phyloP scores from a whole-genome alignment of 2,888 invertebrate genomes.

The Ctena decussata region DNA sequence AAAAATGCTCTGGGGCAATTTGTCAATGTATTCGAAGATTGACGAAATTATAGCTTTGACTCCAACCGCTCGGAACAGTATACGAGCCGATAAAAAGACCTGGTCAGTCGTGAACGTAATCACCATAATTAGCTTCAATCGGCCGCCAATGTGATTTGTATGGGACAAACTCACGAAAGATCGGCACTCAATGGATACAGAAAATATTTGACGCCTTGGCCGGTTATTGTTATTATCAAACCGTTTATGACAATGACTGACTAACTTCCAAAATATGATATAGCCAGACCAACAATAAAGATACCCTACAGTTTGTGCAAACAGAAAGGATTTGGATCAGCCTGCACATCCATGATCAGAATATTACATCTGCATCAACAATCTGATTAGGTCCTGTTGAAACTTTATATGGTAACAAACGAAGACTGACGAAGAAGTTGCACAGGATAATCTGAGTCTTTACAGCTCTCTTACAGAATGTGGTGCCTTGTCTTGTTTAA shows the following conservation, averaged over 20 bases:
- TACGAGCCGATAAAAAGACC: slow-evolving; percentile 12
- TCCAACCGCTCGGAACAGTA: not conserved
- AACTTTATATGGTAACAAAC: too few species aligned
- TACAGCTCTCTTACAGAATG: too few species aligned
- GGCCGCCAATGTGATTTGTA: slow-evolving; percentile 31
- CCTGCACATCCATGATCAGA: too few species aligned
- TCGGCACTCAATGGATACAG: slow-evolving; percentile 31
- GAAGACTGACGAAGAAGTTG: too few species aligned
- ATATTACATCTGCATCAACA: too few species aligned
- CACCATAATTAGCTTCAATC: slow-evolving; percentile 47
- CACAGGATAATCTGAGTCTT: too few species aligned
- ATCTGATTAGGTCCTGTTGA: too few species aligned
- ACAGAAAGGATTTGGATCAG: too few species aligned
- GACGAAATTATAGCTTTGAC: slow-evolving; percentile 48
- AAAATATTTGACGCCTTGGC: slow-evolving; percentile 51
- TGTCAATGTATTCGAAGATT: slow-evolving; percentile 36
- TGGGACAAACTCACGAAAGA: slow-evolving; percentile 45
- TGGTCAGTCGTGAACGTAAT: slow-evolving; percentile 44
- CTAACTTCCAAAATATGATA: not conserved
- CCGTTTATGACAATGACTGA: not conserved
- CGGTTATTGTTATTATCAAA: not conserved
- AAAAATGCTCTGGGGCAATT: slow-evolving; percentile 3
- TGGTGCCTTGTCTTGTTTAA: too few species aligned
- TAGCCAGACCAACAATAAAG: too few species aligned
- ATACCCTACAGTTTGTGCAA: too few species aligned